Conservation (phyloP, 2,797 vertebrate species). For the Anas flavirostris region DNA sequence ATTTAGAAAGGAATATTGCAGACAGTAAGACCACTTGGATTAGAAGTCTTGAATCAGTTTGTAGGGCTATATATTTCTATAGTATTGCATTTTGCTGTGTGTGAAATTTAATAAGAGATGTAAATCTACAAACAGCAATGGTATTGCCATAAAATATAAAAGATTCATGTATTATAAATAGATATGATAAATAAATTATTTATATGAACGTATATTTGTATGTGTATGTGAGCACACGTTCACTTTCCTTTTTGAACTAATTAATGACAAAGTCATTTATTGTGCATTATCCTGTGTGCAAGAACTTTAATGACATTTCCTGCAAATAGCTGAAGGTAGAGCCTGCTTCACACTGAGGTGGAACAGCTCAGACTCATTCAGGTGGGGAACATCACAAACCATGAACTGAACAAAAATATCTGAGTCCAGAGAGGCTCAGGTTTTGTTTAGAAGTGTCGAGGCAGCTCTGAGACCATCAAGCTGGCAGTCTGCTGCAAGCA, state of each 20-base stretch:
- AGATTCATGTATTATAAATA: conserved; percentile 81
- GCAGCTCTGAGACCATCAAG: background rate
- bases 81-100: background rate
- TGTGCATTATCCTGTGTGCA: conserved; percentile 19
- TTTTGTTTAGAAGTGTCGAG: background rate
- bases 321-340: conserved; percentile 33
- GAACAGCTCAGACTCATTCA: conserved; percentile 11
- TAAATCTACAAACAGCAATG: conserved; percentile 68
- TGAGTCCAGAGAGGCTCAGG: background rate
- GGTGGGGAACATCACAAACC: background rate
- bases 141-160: conserved; percentile 73
- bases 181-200: conserved; percentile 79
- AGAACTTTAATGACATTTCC: conserved; percentile 47
- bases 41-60: conserved; percentile 41
- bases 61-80: conserved; percentile 34
- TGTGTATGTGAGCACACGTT: background rate
- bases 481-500: rapidly evolving
- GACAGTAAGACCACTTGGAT: conserved; percentile 48
- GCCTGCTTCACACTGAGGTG: conserved; percentile 35
- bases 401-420: background rate
- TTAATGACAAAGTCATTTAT: conserved; percentile 52
- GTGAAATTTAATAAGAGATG: conserved; percentile 74
- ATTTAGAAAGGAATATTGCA: conserved; percentile 62
- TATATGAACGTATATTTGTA: conserved; percentile 48
- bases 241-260: conserved; percentile 64